Evolutionary conservation across 64 coral and sea anemone species (phyloP), one percentile per base, ranked within the genome.

Genomic region (Montipora foliosa): DNA sequence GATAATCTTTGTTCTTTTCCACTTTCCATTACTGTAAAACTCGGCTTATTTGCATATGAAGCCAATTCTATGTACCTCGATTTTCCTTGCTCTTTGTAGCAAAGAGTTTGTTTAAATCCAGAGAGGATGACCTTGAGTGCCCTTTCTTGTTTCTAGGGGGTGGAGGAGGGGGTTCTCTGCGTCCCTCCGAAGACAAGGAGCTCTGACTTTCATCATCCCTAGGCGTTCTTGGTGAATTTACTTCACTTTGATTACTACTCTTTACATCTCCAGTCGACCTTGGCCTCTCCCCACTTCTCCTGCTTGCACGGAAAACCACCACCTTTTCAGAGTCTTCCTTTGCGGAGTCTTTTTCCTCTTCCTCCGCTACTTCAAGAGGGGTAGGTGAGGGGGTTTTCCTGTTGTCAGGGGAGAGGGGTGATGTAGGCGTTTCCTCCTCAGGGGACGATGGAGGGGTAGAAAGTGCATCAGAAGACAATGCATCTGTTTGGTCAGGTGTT

Each of bases 51-150:
- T 5, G 2, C 44, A 84, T 5, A 75, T 71, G 44, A 29, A 19
- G 6, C 46, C 49, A 19, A 12, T 50, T 49, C 5, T 22, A 4
- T 49, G 44, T 44, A 93, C 90, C 90, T 77, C 70, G 77, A 10
- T 59, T 94, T 22, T 94, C 97, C 47, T 99, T 99, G 77, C 91
- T 76, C 82, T 92, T 99, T n/a, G 95, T 58, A 72, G 92, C 95
- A 87, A 99, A 99, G 16, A 99, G 67, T 76, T 99, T 99, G 70
- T 99, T 96, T 11, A 99, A 89, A 90, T 99, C 97, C 79, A 99
- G 78, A 47, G 97, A 99, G 4, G 97, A 99, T 19, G 97, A 99
- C 75, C 97, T 96, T 75, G 97, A 96, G 49, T 99, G 97, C 21
- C 97, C 97, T 89, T 87, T 96, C 64, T 94, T 96, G 48, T 93